Conservation (phyloP, 1,140 invertebrate genomes). For the Campodea augens region DNA sequence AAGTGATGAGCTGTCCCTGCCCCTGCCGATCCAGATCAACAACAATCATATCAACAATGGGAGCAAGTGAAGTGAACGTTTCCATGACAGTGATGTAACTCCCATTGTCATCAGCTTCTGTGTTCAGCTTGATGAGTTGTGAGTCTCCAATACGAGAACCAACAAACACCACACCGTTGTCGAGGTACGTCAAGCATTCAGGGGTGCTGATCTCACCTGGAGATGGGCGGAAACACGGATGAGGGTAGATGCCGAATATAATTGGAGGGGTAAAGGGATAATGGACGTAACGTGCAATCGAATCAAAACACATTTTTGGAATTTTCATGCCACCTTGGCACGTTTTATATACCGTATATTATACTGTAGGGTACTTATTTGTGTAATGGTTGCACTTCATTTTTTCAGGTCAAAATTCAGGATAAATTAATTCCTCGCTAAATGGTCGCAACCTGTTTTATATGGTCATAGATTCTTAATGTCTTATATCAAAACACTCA, state of each 20-base stretch:
- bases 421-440: no score
- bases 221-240: no score
- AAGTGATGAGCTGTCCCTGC: conserved; percentile 94
- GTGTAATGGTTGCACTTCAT: no score
- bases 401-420: no score
- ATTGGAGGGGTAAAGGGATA: not conserved
- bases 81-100: conserved; percentile 90
- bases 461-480: no score
- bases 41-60: conserved; percentile 94
- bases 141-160: conserved; percentile 93
- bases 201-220: conserved; percentile 81
- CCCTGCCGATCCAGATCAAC: conserved; percentile 92
- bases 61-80: conserved; percentile 89
- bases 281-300: no score
- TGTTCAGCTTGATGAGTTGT: conserved; percentile 79
- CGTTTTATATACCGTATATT: no score
- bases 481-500: no score
- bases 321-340: no score
- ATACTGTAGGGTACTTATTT: no score
- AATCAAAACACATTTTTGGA: no score
- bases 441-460: no score
- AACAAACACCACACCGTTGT: conserved; percentile 95
- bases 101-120: conserved; percentile 60
- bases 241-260: not conserved
- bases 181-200: conserved; percentile 95